Conservation (phyloP, 2,797 vertebrate genomes). For the Cheirogaleus major region DNA sequence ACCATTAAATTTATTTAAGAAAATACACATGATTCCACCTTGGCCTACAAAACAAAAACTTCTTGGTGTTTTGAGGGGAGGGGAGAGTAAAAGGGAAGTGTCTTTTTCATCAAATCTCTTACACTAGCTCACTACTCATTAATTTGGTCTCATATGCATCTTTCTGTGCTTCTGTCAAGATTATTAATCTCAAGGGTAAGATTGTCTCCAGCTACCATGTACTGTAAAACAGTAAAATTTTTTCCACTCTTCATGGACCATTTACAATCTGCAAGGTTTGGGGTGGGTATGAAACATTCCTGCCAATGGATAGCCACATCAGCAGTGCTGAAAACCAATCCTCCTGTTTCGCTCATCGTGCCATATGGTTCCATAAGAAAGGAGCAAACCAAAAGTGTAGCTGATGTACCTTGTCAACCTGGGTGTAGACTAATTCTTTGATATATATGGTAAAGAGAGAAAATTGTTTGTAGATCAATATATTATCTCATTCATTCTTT, state of each 20-base stretch:
- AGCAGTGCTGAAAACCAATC: conserved; percentile 53
- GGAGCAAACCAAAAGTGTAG: neutral
- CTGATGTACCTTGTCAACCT: neutral
- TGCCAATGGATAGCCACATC: conserved; percentile 5
- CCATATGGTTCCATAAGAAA: conserved; percentile 43
- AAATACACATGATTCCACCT: neutral
- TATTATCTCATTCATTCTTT: conserved; percentile 15
- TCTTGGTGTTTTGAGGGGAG: neutral
- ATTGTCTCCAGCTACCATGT: neutral
- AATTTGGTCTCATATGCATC: neutral
- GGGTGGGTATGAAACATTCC: conserved; percentile 24
- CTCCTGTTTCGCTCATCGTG: conserved; percentile 39
- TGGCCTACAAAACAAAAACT: neutral
- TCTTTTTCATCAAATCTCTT: neutral
- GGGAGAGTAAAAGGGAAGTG: neutral
- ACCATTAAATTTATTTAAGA: neutral
- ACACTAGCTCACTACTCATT: neutral
- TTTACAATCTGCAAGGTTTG: conserved; percentile 38
- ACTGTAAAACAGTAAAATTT: conserved; percentile 13
- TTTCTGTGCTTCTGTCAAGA: conserved; percentile 3
- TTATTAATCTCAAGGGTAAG: conserved; percentile 16
- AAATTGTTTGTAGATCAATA: neutral
- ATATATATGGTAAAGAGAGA: neutral
- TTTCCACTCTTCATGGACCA: conserved; percentile 25
- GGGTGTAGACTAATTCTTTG: neutral